These are phyloP conservation scores for Actinernus sp. DNA, from an alignment of 92 coral and sea anemone species.

Conservation along the genomic window DNA sequence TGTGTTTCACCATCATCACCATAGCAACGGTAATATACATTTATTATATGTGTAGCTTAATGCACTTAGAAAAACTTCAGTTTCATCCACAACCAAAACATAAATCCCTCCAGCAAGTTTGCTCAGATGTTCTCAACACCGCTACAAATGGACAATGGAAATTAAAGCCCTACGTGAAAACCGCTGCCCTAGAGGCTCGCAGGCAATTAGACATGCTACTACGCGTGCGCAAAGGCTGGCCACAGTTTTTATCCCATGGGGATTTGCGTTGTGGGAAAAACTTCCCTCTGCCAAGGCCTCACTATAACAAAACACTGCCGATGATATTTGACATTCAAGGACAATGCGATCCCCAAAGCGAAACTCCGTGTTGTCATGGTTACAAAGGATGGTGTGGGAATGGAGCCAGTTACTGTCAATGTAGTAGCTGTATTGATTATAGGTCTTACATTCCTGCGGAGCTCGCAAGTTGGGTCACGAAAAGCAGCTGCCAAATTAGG, in stretches of 20 bases:
- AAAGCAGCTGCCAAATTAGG: constrained; percentile 48
- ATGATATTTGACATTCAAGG: constrained; percentile 75
- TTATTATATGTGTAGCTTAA: constrained; percentile 52
- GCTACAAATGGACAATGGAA: constrained; percentile 76
- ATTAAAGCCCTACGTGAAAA: constrained; percentile 42
- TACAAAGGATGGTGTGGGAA: constrained; percentile 81
- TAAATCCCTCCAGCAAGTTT: constrained; percentile 40
- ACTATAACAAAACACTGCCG: constrained; percentile 28
- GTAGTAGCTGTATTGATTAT: constrained; percentile 74
- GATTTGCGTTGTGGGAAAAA: constrained; percentile 77
- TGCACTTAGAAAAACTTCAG: constrained; percentile 21
- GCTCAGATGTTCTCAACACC: constrained; percentile 54
- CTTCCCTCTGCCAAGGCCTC: constrained; percentile 80
- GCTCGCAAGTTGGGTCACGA: constrained; percentile 79
- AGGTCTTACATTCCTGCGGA: constrained; percentile 77
- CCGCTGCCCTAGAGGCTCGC: constrained; percentile 52
- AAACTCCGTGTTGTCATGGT: constrained; percentile 77
- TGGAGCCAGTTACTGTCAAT: constrained; percentile 64
- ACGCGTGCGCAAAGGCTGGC: constrained; percentile 90
- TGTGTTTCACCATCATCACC: constrained; percentile 33
- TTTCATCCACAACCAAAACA: constrained; percentile 19
- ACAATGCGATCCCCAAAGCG: constrained; percentile 75
- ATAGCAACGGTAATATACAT: constrained; percentile 44
- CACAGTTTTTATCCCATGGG: constrained; percentile 72
- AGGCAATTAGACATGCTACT: constrained; percentile 58